Conservation (phyloP, 2,113 vertebrate species). For the Hippolais icterina region DNA sequence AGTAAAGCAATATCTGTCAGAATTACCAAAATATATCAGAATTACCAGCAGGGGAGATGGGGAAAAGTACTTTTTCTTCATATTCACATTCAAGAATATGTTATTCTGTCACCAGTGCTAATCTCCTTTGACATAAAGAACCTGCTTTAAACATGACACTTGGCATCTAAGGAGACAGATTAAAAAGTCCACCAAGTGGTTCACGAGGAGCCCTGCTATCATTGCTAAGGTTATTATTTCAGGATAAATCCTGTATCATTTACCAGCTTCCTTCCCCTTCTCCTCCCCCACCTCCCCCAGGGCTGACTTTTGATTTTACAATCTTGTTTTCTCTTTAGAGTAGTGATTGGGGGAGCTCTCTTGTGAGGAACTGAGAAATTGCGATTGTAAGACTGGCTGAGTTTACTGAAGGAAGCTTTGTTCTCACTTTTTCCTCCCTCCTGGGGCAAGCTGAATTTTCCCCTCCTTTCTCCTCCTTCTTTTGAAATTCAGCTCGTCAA, state of each 20-base stretch:
- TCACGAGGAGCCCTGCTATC: neutral
- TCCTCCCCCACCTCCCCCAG: neutral
- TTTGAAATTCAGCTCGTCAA: conserved; percentile 23
- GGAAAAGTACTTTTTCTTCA: neutral
- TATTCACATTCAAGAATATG: neutral
- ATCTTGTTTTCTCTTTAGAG: neutral
- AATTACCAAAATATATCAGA: neutral
- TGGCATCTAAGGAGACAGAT: neutral
- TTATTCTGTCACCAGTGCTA: neutral
- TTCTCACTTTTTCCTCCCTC: neutral
- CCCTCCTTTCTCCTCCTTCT: neutral
- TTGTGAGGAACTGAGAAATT: neutral
- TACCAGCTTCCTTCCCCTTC: neutral
- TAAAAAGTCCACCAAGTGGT: neutral
- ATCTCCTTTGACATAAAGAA: neutral
- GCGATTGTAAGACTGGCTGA: neutral
- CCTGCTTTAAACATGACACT: neutral
- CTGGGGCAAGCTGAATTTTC: neutral
- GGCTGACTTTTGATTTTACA: conserved; percentile 30
- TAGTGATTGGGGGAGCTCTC: neutral
- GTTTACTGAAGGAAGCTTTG: conserved; percentile 48
- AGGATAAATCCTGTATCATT: conserved; percentile 8
- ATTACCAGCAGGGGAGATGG: neutral
- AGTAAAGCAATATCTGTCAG: neutral
- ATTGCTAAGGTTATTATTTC: neutral